phyloP scores from a whole-genome alignment of 2,113 vertebrate genomes.

The Semnornis frantzii region DNA sequence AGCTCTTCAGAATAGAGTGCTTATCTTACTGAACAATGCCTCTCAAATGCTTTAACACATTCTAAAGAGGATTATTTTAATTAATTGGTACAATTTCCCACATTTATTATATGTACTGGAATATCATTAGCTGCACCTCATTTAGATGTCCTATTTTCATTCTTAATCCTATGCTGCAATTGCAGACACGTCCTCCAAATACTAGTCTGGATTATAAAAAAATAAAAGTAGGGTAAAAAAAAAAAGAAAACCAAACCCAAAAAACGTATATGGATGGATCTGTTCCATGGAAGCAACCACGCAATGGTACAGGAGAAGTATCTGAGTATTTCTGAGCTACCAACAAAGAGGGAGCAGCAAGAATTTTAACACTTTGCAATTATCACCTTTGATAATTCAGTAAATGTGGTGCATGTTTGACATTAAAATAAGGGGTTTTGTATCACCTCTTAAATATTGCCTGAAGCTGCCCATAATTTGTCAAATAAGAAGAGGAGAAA shows the following conservation, averaged over 20 bases:
- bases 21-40: constrained; percentile 63
- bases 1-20: constrained; percentile 4
- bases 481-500: background rate
- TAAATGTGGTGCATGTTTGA: background rate
- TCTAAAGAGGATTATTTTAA: constrained; percentile 68
- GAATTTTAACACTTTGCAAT: background rate
- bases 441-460: background rate
- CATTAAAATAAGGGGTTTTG: background rate
- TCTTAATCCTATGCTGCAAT: background rate
- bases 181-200: background rate
- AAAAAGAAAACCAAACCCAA: no score
- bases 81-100: constrained; percentile 70
- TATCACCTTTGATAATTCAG: background rate
- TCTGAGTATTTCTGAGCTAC: background rate
- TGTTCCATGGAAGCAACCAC: background rate
- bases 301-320: background rate
- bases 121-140: constrained; percentile 11
- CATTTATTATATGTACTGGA: constrained; percentile 46
- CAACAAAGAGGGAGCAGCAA: background rate
- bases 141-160: background rate
- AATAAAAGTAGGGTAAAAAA: background rate
- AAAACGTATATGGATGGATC: background rate
- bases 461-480: background rate
- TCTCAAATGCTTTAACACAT: constrained; percentile 62
- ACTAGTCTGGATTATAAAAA: background rate